Evolutionary conservation across 1,140 invertebrate genomes (phyloP), one percentile per base, ranked within the genome.

Genomic region (Parapsyche elsis): DNA sequence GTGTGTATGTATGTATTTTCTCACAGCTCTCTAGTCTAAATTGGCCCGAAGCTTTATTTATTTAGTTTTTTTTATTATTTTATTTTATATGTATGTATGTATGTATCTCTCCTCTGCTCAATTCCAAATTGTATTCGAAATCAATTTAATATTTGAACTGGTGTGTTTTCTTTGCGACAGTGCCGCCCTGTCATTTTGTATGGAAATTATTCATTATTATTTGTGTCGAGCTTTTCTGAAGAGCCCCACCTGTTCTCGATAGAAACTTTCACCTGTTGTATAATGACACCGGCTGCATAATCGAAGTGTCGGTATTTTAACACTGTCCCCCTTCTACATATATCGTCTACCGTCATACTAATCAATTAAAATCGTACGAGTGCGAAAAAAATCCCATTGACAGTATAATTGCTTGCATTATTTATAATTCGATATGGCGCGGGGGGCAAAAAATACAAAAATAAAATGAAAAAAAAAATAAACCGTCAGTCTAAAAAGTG

Each of bases 101-200:
- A n/a, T n/a, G n/a, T 12, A 9, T 26, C 24, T 21, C 64, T 24
- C 10, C 24, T 67, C 5, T 21, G 57, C n/a, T n/a, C n/a, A n/a
- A n/a, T 61, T 19, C n/a, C 16, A 61, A 61, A 61, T 19, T 61
- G 57, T 61, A 61, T 19, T n/a, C 57, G 21, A 73, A 73, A 46
- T 73, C 71, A 73, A 73, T 73, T 73, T 46, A 38, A 73, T 73
- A 14, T 45, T 53, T 73, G 38, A 23, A 26, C 23, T 67, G 9
- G 64, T 10, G 16, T 16, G 30, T 73, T 73, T 73, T 73, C 44
- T 73, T 46, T 53, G 30, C 46, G 46, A 73, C 46, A 73, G 23
- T 21, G 71, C 71, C 71, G 71, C 71, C 71, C 46, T 46, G 71
- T 73, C 71, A 73, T 73, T 73, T 73, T 4, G 16, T 73, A 73